Percentiles rank a stretch among this genome's conserved stretches.
Evolutionary conservation across 2,888 invertebrate genomes (phyloP).

Genomic region (Cynaeus angustus): DNA sequence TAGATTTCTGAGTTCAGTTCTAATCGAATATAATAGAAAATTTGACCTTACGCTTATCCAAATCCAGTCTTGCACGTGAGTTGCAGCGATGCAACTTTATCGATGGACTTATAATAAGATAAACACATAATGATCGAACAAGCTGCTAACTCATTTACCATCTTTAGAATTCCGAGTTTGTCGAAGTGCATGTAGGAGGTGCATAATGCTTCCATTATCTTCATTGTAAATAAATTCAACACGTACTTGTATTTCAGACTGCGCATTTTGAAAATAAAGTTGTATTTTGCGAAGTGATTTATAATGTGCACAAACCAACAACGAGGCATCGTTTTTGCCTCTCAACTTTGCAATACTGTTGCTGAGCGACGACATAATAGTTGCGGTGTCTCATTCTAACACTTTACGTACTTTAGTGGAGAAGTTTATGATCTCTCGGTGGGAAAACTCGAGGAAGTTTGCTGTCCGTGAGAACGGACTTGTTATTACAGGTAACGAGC

Average conservation of each 20-base stretch:
- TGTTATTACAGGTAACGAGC: slow-evolving; percentile 1
- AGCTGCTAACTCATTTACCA: background rate
- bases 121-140: too few relatives aligned
- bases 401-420: slow-evolving; percentile 10
- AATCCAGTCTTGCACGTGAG: too few relatives aligned
- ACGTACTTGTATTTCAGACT: slow-evolving; percentile 21
- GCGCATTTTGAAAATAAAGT: slow-evolving; percentile 29
- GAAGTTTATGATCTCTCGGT: slow-evolving; percentile 9
- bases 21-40: too few relatives aligned
- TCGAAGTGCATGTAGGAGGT: slow-evolving; percentile 3
- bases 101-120: too few relatives aligned
- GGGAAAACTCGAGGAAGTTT: slow-evolving; percentile 7
- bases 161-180: background rate
- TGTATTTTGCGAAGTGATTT: slow-evolving; percentile 25
- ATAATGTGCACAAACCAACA: slow-evolving; percentile 21
- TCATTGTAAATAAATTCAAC: slow-evolving; percentile 28
- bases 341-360: slow-evolving; percentile 31
- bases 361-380: slow-evolving; percentile 7
- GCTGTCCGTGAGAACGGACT: slow-evolving; percentile 10
- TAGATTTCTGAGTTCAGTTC: too few relatives aligned
- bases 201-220: slow-evolving; percentile 10
- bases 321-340: slow-evolving; percentile 15
- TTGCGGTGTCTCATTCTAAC: slow-evolving; percentile 25
- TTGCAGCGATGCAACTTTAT: too few relatives aligned
- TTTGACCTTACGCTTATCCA: too few relatives aligned